Percentiles rank a stretch among this genome's conserved stretches.
These are phyloP conservation scores for Ginglymostoma cirratum DNA, from an alignment of 2,113 vertebrate genomes.

Conservation along the genomic window DNA sequence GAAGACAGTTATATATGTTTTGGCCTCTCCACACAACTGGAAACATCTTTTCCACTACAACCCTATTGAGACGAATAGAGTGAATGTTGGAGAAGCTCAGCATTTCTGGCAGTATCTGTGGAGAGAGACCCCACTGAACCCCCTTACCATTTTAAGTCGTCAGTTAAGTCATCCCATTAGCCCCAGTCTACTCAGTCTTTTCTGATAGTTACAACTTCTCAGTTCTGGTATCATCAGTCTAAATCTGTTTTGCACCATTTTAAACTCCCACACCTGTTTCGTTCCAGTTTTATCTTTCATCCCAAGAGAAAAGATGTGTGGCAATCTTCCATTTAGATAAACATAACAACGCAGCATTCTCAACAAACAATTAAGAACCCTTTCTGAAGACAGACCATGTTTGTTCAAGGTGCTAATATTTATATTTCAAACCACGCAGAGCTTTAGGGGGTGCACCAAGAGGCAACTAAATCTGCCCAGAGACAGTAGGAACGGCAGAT, in stretches of 20 bases:
- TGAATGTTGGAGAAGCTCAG: too few relatives aligned
- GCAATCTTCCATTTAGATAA: neutral
- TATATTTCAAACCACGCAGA: slow-evolving; percentile 6
- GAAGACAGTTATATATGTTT: neutral
- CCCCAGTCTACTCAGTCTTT: neutral
- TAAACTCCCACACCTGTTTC: too few relatives aligned
- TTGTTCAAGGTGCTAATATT: neutral
- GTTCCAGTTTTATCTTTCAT: neutral
- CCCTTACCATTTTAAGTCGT: too few relatives aligned
- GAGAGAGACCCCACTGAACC: too few relatives aligned
- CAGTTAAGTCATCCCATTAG: neutral
- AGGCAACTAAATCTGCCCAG: neutral
- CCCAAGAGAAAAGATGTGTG: neutral
- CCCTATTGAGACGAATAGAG: neutral
- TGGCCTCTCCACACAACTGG: neutral
- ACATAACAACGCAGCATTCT: neutral
- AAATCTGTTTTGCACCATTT: neutral
- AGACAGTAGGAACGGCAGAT: too few relatives aligned
- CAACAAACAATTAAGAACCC: neutral
- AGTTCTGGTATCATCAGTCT: neutral
- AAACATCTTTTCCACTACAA: neutral
- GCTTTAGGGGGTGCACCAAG: neutral
- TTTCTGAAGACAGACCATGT: neutral
- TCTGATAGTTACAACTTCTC: neutral
- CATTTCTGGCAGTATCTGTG: too few relatives aligned